These are phyloP conservation scores for Pheosia tremula DNA, from an alignment of 2,888 invertebrate genomes.

Conservation along the genomic window DNA sequence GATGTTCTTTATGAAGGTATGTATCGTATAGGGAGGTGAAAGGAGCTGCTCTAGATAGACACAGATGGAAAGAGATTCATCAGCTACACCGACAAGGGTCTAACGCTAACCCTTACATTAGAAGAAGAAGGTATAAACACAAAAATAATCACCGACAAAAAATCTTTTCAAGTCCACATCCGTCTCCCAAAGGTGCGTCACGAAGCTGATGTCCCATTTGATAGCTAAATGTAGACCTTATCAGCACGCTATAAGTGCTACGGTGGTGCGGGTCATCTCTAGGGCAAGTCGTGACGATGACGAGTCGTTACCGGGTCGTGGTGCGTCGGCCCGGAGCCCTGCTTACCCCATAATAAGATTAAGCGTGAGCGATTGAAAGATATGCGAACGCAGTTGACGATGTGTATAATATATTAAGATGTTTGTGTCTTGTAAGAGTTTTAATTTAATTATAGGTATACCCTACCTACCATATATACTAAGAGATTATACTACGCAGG, in stretches of 20 bases:
- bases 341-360: conserved; percentile 3
- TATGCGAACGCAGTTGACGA: background rate
- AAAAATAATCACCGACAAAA: conserved; percentile 20
- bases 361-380: conserved; percentile 10
- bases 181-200: conserved; percentile 43
- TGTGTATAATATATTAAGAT: no score
- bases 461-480: background rate
- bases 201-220: conserved; percentile 32
- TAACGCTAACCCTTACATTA: no score
- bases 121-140: background rate
- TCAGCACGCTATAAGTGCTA: conserved; percentile 35
- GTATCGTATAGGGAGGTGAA: no score
- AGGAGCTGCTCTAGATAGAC: no score
- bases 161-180: conserved; percentile 37
- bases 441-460: background rate
- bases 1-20: no score
- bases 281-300: conserved; percentile 63
- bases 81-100: no score
- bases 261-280: conserved; percentile 39
- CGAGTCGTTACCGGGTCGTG: conserved; percentile 45
- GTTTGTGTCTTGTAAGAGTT: no score
- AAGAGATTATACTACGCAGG: no score
- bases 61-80: no score
- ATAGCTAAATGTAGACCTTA: conserved; percentile 42
- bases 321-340: conserved; percentile 26